Base-by-base conservation (phyloP, 2,888 invertebrate species). In the Tipula helvola region DNA sequence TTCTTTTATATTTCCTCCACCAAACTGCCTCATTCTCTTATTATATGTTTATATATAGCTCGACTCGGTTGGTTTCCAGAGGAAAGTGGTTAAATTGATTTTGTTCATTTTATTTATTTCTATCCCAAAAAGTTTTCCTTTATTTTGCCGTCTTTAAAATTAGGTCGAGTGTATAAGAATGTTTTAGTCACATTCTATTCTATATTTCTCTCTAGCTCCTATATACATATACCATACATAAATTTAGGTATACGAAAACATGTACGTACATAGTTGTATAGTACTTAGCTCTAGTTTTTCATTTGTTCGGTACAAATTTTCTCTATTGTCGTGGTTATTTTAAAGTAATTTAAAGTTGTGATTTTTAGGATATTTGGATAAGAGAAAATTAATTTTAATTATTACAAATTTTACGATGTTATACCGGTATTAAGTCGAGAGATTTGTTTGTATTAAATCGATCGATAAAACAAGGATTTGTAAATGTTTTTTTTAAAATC, bases 11-110 rank as follows among this genome's bases (percentile, higher is more conserved):
- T 28, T 71, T 71, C 71, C 18, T 28, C 28, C 71, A 28, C 28
- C 71, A 28, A 10, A 71, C 71, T 28, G 12, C 10, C 10, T 3
- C 52, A 16, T 44, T 10, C 44, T 44, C n/a, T 4, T 52, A 7
- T 0, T 28, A 2, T 28, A 28, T 28, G 2, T 28, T 1, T 28
- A 28, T 28, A 28, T 28, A 28, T 28, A 28, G n/a, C 28, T 28
- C 12, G 12, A 12, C 10, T 71, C 28, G 28, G 18, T 71, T 10
- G 18, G 28, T 28, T 28, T 28, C 28, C 28, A 28, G 71, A 71
- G 71, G 71, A 71, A 71, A 71, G 71, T 71, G 71, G 71, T 71
- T 71, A 71, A 71, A 71, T 71, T 71, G 71, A 71, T 71, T 71
- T 71, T 71, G 71, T 71, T 71, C 71, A 71, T 71, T 71, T 71